phyloP scores from a whole-genome alignment of 2,888 invertebrate species.

The Chymomyza caudatula region DNA sequence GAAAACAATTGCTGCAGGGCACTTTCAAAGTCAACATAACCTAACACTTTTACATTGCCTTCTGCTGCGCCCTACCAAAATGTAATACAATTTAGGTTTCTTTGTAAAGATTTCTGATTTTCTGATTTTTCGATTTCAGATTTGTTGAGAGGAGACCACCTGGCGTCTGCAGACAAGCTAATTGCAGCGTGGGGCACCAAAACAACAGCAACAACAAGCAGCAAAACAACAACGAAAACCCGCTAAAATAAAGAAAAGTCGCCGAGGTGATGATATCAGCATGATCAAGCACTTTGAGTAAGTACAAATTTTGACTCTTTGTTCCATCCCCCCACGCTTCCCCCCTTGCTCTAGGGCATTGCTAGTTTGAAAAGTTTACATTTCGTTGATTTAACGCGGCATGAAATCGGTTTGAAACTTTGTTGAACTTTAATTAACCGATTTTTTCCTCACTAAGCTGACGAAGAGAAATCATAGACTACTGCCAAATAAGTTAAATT shows the following conservation, averaged over 20 bases:
- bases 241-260: conserved; percentile 29
- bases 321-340: not conserved
- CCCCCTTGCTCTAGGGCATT: conserved; percentile 3
- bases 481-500: conserved; percentile 52
- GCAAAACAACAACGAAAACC: not conserved
- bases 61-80: conserved; percentile 47
- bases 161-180: conserved; percentile 57
- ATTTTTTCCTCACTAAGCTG: conserved; percentile 36
- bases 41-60: conserved; percentile 3
- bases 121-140: conserved; percentile 49
- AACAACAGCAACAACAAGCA: conserved; percentile 23
- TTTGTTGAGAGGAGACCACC: conserved; percentile 53
- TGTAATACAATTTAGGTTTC: conserved; percentile 48
- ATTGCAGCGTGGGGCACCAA: conserved; percentile 58
- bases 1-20: conserved; percentile 15
- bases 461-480: conserved; percentile 20
- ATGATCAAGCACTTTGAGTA: conserved; percentile 69
- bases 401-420: conserved; percentile 68
- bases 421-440: conserved; percentile 73
- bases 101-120: conserved; percentile 26
- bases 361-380: conserved; percentile 55
- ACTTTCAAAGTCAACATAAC: conserved; percentile 23
- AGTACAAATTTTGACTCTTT: conserved; percentile 56
- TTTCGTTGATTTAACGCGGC: conserved; percentile 69
- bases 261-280: conserved; percentile 71